These are phyloP conservation scores for Anniella stebbinsi DNA, from an alignment of 2,797 vertebrate genomes.

Conservation along the genomic window DNA sequence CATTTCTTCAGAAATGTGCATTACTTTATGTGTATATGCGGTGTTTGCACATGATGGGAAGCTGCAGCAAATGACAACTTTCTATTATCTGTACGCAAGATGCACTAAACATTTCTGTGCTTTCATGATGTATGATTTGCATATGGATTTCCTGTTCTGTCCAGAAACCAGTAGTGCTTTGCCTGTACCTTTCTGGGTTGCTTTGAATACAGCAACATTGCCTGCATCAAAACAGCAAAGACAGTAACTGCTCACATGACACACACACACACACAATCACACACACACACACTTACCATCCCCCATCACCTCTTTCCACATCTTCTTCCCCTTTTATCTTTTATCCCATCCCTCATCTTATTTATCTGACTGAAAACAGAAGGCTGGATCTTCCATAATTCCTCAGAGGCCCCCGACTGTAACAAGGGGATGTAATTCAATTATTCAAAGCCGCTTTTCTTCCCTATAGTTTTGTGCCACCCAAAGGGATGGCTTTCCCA, in stretches of 20 bases:
- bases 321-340: not conserved
- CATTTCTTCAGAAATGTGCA: not conserved
- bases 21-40: not conserved
- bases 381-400: conserved; percentile 9
- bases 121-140: too few relatives aligned
- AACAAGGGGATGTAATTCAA: not conserved
- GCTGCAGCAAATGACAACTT: not conserved
- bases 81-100: not conserved
- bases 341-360: not conserved
- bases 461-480: not conserved
- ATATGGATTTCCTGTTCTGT: not conserved
- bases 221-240: not conserved
- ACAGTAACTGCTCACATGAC: not conserved
- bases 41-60: not conserved
- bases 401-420: not conserved
- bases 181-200: not conserved
- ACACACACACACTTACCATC: too few relatives aligned
- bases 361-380: not conserved
- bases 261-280: too few relatives aligned
- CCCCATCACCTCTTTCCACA: not conserved
- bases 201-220: not conserved
- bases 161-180: not conserved
- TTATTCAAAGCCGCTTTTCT: not conserved
- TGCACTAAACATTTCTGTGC: not conserved
- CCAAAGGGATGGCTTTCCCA: not conserved